Conservation (phyloP, 2,888 invertebrate species). For the Drosophila meridiana region DNA sequence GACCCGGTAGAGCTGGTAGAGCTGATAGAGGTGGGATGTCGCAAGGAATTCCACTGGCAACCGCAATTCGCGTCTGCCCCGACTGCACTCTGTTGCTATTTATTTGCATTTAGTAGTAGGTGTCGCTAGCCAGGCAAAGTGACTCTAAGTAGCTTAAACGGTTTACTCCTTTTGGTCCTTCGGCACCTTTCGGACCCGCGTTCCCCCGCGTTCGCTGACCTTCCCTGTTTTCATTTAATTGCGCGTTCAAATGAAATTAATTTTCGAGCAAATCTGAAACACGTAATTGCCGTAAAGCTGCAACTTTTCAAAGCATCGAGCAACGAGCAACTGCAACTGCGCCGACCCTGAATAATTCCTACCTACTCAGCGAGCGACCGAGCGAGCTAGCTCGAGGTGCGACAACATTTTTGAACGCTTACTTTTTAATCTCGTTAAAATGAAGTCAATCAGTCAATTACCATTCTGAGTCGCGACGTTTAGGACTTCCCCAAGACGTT, state of each 20-base stretch:
- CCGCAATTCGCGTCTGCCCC: conserved; percentile 45
- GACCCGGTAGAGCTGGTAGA: too few relatives aligned
- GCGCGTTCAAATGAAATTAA: conserved; percentile 77
- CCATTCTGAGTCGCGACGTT: conserved; percentile 7
- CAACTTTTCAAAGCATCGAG: conserved; percentile 28
- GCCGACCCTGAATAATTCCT: conserved; percentile 20
- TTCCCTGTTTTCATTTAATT: conserved; percentile 68
- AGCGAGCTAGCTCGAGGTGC: not conserved
- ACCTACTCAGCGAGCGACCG: not conserved
- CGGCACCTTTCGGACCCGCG: conserved; percentile 6
- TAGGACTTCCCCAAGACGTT: not conserved
- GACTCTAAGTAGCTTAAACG: conserved; percentile 75
- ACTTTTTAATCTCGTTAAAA: conserved; percentile 70
- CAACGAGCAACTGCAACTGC: conserved; percentile 4
- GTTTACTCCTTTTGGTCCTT: conserved; percentile 43
- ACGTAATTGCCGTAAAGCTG: conserved; percentile 59
- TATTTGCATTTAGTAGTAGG: conserved; percentile 63
- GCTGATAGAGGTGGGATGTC: not conserved
- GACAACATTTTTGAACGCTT: conserved; percentile 40
- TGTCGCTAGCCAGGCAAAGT: conserved; percentile 51
- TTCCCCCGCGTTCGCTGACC: conserved; percentile 43
- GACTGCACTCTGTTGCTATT: conserved; percentile 69
- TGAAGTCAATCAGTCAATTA: conserved; percentile 76
- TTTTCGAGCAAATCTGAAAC: conserved; percentile 59
- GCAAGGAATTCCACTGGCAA: conserved; percentile 18